Percentiles rank a stretch among this genome's conserved stretches.
These are phyloP conservation scores for Zoanthus gigantus DNA, from an alignment of 92 coral and sea anemone species.

Conservation along the genomic window DNA sequence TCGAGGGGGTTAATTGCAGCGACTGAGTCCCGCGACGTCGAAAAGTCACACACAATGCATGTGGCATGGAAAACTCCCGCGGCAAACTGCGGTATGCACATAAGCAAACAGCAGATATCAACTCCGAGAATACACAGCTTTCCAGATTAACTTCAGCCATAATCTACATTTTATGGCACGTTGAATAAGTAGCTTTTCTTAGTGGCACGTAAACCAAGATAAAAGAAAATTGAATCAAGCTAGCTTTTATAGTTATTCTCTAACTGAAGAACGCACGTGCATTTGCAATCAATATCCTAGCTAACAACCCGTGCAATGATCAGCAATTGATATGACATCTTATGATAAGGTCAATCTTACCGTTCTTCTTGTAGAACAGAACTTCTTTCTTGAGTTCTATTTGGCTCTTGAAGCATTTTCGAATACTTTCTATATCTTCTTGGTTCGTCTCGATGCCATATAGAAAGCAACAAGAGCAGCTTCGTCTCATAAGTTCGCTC, in stretches of 20 bases:
- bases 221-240: neutral
- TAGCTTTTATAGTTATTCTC: neutral
- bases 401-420: conserved; percentile 77
- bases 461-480: conserved; percentile 90
- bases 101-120: conserved; percentile 16
- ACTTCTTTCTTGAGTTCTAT: conserved; percentile 85
- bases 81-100: conserved; percentile 23
- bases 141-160: neutral
- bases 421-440: conserved; percentile 80
- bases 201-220: neutral
- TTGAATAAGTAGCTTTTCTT: conserved; percentile 9
- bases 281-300: neutral
- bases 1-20: conserved; percentile 71
- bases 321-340: neutral
- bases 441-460: conserved; percentile 85
- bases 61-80: conserved; percentile 9
- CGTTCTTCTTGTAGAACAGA: conserved; percentile 87
- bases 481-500: conserved; percentile 89
- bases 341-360: conserved; percentile 46
- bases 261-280: neutral
- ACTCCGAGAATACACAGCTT: neutral
- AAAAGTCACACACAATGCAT: neutral
- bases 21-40: conserved; percentile 36
- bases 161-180: neutral
- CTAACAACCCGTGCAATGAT: neutral